Percentiles rank a stretch among this genome's conserved stretches.
phyloP scores from a whole-genome alignment of 2,797 vertebrate genomes.

The Coregonus sp. region DNA sequence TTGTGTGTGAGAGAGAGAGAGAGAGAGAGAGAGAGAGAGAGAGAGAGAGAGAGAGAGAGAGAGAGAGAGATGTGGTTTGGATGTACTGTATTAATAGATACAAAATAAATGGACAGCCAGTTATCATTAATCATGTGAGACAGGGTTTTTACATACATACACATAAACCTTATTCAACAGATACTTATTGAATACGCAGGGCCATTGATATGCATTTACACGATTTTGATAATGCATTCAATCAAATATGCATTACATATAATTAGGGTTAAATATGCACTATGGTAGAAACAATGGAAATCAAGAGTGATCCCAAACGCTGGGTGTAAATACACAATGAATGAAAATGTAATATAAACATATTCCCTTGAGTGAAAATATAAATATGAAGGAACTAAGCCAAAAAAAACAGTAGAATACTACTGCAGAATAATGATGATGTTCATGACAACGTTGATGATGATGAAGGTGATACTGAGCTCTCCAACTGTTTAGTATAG shows the following conservation, averaged over 20 bases:
- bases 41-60: conserved; percentile 13
- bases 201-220: conserved; percentile 57
- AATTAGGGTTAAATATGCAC: conserved; percentile 63
- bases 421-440: not conserved
- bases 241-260: conserved; percentile 65
- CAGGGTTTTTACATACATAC: conserved; percentile 6
- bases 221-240: conserved; percentile 65
- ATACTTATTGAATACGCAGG: conserved; percentile 32
- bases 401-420: not conserved
- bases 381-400: not conserved
- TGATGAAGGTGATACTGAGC: not conserved
- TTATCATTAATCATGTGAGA: conserved; percentile 29
- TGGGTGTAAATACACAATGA: conserved; percentile 47
- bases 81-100: conserved; percentile 32
- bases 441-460: not conserved
- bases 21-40: conserved; percentile 1
- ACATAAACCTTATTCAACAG: conserved; percentile 1
- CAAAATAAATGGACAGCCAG: conserved; percentile 44
- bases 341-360: conserved; percentile 38
- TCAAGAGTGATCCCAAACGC: conserved; percentile 37
- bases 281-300: conserved; percentile 31
- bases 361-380: not conserved
- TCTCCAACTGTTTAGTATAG: not conserved
- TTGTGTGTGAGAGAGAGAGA: conserved; percentile 16
- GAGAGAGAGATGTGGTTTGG: not conserved